Evolutionary conservation across 2,113 vertebrate species (phyloP), one percentile per base, ranked within the genome.

Genomic region (Egretta garzetta): DNA sequence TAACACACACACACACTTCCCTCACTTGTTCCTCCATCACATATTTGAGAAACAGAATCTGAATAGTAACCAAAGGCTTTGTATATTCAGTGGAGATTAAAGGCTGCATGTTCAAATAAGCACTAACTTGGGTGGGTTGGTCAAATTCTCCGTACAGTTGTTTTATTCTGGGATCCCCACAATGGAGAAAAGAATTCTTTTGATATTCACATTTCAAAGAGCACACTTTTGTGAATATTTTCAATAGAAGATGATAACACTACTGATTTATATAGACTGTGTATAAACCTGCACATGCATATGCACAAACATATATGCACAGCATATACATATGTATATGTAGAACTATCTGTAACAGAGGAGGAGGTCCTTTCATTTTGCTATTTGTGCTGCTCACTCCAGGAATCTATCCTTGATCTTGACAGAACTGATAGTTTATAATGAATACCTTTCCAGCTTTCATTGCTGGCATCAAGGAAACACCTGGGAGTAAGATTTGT

Each of bases 361-460:
- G 39, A 93, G 26, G 26, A 95, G 87, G 94, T 64, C 15, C 86
- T 97, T 97, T 97, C 80, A 97, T 94, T 96, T 91, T 96, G 47
- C 71, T 37, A 96, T 96, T 95, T 96, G 80, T 92, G 63, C 73
- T 72, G n/a, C 62, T 96, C 97, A 67, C 96, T 92, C 96, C 94
- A 91, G 96, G 94, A 96, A 95, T 93, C 96, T 90, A 64, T 59
- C 80, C 96, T 97, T 98, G 93, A 96, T 97, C 96, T 95, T 88
- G 90, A 93, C 93, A 97, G 95, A 97, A 93, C 73, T 91, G 86
- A 86, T 95, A 88, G 86, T 94, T 96, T 96, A 96, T 97, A 97
- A 97, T 92, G 94, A 97, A 97, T 83, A 97, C 75, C 94, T 88
- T 63, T 52, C 74, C 58, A 94, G 80, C 86, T 96, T 95, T 96